Percentiles rank a stretch among this genome's conserved stretches.
These are phyloP conservation scores for Paragorgia papillata DNA, from an alignment of 92 coral and sea anemone genomes.

Conservation along the genomic window DNA sequence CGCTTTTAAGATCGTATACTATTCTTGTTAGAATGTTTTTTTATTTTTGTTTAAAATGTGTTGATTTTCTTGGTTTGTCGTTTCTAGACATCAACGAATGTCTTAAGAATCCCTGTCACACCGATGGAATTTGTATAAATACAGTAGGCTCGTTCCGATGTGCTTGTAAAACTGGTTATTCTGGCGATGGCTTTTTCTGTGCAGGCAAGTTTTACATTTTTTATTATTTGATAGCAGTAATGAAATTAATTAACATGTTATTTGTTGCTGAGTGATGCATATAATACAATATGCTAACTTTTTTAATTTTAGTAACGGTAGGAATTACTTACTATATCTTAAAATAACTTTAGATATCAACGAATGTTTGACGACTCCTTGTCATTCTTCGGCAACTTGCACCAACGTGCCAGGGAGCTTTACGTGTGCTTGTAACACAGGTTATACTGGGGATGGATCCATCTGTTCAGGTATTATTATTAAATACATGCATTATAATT, in stretches of 20 bases:
- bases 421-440: slow-evolving; percentile 6
- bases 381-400: slow-evolving; percentile 1
- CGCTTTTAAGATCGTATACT: no score
- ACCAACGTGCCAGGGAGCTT: not conserved
- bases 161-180: not conserved
- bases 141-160: slow-evolving; percentile 2
- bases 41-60: no score
- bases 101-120: slow-evolving; percentile 6
- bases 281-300: no score
- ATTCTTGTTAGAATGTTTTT: no score
- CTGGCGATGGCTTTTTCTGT: slow-evolving; percentile 20
- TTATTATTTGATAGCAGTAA: no score
- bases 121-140: not conserved
- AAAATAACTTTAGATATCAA: slow-evolving; percentile 20
- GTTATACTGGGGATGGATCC: slow-evolving; percentile 18
- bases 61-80: no score
- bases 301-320: no score
- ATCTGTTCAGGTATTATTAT: slow-evolving; percentile 20
- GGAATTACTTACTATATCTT: no score
- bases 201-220: no score
- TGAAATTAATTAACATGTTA: no score
- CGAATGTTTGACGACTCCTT: slow-evolving; percentile 13
- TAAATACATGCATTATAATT: no score
- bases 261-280: no score
- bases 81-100: slow-evolving; percentile 26